Evolutionary conservation across 53 echinoderm and acorn worm genomes (phyloP).

Genomic region (Echinarachnius parma): DNA sequence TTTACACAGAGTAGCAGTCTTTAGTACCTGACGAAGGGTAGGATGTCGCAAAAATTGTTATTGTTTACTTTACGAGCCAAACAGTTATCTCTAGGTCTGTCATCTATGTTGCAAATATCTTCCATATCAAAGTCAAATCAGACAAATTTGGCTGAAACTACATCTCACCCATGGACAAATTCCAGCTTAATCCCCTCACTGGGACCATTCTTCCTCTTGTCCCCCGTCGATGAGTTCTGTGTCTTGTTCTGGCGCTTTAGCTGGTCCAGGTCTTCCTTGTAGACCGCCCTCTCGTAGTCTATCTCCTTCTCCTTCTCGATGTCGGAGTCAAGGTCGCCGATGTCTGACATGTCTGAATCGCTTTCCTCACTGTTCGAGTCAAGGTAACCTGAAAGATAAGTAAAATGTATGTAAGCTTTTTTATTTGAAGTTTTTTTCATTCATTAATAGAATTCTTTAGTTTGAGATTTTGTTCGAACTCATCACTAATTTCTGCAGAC

Average conservation of each 20-base stretch:
- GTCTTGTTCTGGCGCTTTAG: slow-evolving; percentile 77
- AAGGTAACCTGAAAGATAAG: slow-evolving; percentile 77
- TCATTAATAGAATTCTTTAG: too few relatives aligned
- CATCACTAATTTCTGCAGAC: too few relatives aligned
- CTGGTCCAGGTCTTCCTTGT: slow-evolving; percentile 88
- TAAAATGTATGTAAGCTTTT: too few relatives aligned
- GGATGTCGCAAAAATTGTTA: too few relatives aligned
- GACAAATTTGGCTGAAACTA: neutral
- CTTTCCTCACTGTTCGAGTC: slow-evolving; percentile 99
- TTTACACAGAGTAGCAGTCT: too few relatives aligned
- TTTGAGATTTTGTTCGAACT: too few relatives aligned
- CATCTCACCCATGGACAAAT: slow-evolving; percentile 89
- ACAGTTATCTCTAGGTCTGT: too few relatives aligned
- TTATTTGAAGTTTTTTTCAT: too few relatives aligned
- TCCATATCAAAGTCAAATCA: too few relatives aligned
- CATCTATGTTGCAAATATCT: too few relatives aligned
- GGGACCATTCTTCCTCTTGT: slow-evolving; percentile 85
- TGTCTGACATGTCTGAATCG: slow-evolving; percentile 93
- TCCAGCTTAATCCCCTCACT: slow-evolving; percentile 83
- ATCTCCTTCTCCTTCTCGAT: slow-evolving; percentile 98
- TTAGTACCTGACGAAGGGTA: too few relatives aligned
- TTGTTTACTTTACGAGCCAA: too few relatives aligned
- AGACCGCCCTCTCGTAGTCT: slow-evolving; percentile 87
- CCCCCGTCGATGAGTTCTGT: slow-evolving; percentile 67
- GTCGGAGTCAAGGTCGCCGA: slow-evolving; percentile 96